Evolutionary conservation across 2,888 invertebrate genomes (phyloP).

Genomic region (Rhagonycha fulva): DNA sequence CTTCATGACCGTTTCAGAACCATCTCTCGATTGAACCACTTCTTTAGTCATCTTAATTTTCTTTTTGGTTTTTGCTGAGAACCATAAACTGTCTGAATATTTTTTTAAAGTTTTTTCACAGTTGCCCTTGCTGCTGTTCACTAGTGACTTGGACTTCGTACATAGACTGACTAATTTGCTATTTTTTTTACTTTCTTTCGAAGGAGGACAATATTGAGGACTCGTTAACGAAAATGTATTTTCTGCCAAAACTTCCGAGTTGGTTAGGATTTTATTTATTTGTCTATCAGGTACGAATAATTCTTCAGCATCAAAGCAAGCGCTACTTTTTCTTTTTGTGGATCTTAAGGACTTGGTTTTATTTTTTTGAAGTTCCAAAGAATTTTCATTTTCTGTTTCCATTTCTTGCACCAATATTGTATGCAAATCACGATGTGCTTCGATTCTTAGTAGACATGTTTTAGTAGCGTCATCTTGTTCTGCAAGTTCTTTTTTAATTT

Average conservation of each 20-base stretch:
- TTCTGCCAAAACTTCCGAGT: background rate
- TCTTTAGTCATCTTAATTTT: background rate
- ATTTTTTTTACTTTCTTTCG: background rate
- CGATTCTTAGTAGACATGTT: background rate
- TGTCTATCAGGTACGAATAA: slow-evolving; percentile 16
- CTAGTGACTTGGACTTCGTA: background rate
- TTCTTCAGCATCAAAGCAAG: slow-evolving; percentile 15
- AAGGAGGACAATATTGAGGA: background rate
- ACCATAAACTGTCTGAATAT: slow-evolving; percentile 14
- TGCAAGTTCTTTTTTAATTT: background rate
- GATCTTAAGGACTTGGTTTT: background rate
- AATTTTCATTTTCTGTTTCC: background rate
- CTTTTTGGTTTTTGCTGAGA: background rate
- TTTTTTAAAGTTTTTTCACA: background rate
- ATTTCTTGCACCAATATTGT: background rate
- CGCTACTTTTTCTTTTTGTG: background rate
- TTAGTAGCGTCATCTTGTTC: background rate
- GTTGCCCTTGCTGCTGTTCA: background rate
- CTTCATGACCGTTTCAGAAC: background rate
- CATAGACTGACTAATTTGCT: background rate
- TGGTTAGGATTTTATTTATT: slow-evolving; percentile 15
- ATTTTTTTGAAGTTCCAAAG: background rate
- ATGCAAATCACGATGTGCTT: background rate
- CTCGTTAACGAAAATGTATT: background rate
- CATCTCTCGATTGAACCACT: background rate